Evolutionary conservation across 2,113 vertebrate species (phyloP), one percentile per base, ranked within the genome.

Genomic region (Leucopsar rothschildi): DNA sequence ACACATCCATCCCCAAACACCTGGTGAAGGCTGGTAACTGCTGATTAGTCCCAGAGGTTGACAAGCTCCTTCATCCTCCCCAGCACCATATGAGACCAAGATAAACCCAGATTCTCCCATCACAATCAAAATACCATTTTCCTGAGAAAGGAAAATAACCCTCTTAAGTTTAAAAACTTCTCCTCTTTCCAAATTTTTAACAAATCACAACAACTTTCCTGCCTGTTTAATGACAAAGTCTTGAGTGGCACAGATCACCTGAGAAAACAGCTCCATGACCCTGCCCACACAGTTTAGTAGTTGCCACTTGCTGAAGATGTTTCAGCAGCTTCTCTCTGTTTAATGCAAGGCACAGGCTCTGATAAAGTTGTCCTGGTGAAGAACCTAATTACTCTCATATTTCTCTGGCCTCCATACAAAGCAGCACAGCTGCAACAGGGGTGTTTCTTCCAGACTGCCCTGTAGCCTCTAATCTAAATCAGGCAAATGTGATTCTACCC

Each of bases 401-500:
- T 71, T 28, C 69, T 81, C 77, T 70, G 35, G 52, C 47, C 47
- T 52, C 40, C 3, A 0, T 68, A 63, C 53, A 73, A 61, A 82
- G 29, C 31, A 50, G 22, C 61, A 77, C 59, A 87, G 60, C 53
- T 87, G 69, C 77, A 91, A 50, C 6, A 71, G 40, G 27, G 27
- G 52, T 2, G 1, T 37, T 75, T 84, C 44, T 60, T 60, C 49
- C 63, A 70, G 61, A 24, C 29, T 64, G 27, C 39, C 35, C 45
- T 42, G 11, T 17, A 86, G 28, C 33, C 49, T 85, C 81, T 78
- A 35, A 52, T 31, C 66, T 60, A 79, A 92, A 71, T 5, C 40
- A 84, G 47, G 11, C 21, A 75, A n/a, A 68, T 28, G 44, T 4
- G 2, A 52, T 70, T 40, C 0, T 2, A 59, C 3, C 0, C 37